Percentiles rank a stretch among this genome's conserved stretches.
These are phyloP conservation scores for Spea hammondii DNA, from an alignment of 2,797 vertebrate genomes.

Conservation along the genomic window DNA sequence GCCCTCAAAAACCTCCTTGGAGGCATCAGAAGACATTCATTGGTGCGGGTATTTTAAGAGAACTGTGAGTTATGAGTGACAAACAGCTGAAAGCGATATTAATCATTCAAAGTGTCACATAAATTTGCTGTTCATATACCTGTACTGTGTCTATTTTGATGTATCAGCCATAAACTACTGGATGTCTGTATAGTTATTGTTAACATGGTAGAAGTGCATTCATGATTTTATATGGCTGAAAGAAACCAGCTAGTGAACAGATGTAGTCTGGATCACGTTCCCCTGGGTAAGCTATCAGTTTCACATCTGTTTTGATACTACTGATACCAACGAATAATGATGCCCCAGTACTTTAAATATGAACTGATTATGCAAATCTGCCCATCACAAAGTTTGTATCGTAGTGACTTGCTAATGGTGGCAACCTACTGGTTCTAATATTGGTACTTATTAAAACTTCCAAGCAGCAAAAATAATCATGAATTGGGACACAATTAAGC, in stretches of 20 bases:
- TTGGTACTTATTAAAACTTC: too few species aligned
- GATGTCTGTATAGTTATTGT: neutral
- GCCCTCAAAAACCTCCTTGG: constrained; percentile 37
- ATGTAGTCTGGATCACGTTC: constrained; percentile 9
- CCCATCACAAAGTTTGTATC: too few species aligned
- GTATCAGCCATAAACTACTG: constrained; percentile 28
- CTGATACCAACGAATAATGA: too few species aligned
- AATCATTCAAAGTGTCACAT: constrained; percentile 43
- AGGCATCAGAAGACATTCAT: constrained; percentile 29
- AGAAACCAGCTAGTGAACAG: constrained; percentile 15
- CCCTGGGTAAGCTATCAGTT: neutral
- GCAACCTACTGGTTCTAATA: too few species aligned
- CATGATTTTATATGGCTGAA: constrained; percentile 1
- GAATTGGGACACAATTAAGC: too few species aligned
- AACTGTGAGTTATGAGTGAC: constrained; percentile 42
- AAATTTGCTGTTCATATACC: constrained; percentile 32
- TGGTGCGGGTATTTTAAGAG: constrained; percentile 36
- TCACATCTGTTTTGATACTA: neutral
- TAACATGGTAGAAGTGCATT: constrained; percentile 17
- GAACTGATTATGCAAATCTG: too few species aligned
- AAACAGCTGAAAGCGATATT: constrained; percentile 40
- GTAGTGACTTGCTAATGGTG: too few species aligned
- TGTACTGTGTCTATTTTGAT: constrained; percentile 22
- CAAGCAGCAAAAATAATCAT: too few species aligned
- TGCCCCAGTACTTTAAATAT: too few species aligned